These are phyloP conservation scores for Drosophila orosa DNA, from an alignment of 1,140 invertebrate species.

Conservation along the genomic window DNA sequence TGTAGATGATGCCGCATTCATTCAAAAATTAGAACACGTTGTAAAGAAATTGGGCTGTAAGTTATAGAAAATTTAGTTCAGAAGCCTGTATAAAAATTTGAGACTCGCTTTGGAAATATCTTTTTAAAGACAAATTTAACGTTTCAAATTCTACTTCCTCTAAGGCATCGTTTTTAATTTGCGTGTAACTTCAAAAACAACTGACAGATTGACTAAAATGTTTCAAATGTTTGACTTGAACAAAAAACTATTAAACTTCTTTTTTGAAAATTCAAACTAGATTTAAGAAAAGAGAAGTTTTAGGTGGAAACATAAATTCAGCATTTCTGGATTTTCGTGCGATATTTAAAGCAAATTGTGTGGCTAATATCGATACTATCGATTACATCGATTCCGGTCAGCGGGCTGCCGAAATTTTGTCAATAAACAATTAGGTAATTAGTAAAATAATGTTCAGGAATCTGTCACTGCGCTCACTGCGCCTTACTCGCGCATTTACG, in stretches of 20 bases:
- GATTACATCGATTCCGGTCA: slow-evolving; percentile 1
- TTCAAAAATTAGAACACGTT: too few relatives aligned
- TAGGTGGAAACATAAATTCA: not conserved
- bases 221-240: too few relatives aligned
- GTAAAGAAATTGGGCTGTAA: too few relatives aligned
- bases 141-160: not conserved
- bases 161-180: not conserved
- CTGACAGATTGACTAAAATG: not conserved
- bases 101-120: too few relatives aligned
- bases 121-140: too few relatives aligned
- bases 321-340: not conserved
- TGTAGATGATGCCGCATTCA: too few relatives aligned
- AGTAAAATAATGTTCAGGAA: slow-evolving; percentile 64
- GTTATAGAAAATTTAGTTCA: too few relatives aligned
- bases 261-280: not conserved
- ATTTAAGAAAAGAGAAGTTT: not conserved
- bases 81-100: too few relatives aligned
- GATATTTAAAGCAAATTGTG: not conserved
- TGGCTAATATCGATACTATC: slow-evolving; percentile 1
- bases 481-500: slow-evolving; percentile 11
- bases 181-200: not conserved
- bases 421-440: slow-evolving; percentile 75
- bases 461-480: slow-evolving; percentile 28
- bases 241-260: too few relatives aligned
- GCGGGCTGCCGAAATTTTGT: slow-evolving; percentile 43